A percentile compares a stretch with the other conserved stretches of the same genome.
Evolutionary conservation across 1,140 invertebrate species (phyloP).

Genomic region (Aphelenchoides avenae): DNA sequence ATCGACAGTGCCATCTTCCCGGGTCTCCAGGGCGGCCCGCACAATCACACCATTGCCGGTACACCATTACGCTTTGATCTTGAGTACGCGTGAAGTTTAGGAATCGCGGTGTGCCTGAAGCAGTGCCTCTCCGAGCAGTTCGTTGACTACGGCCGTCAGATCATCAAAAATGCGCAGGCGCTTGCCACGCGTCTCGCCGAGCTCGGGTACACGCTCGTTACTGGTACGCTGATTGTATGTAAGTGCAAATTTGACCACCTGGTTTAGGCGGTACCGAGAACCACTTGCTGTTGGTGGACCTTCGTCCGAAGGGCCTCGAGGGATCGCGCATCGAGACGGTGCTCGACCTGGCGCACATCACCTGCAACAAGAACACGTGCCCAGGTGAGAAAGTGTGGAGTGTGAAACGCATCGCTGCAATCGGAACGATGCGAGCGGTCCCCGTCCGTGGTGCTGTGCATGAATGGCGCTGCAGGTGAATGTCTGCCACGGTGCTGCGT

Average conservation of each 20-base stretch:
- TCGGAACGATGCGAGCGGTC: too few relatives aligned
- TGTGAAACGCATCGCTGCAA: too few relatives aligned
- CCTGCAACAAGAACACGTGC: conserved; percentile 95
- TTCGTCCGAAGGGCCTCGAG: conserved; percentile 66
- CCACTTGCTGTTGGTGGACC: conserved; percentile 70
- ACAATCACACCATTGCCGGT: conserved; percentile 79
- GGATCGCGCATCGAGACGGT: conserved; percentile 72
- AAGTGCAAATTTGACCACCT: conserved; percentile 2
- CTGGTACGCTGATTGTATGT: conserved; percentile 59
- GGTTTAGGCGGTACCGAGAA: conserved; percentile 66
- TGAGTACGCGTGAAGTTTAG: too few relatives aligned
- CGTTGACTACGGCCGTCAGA: conserved; percentile 78
- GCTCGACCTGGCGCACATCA: conserved; percentile 82
- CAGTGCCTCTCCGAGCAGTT: conserved; percentile 78
- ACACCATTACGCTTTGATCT: conserved; percentile 11
- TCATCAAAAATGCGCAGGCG: conserved; percentile 64
- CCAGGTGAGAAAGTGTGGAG: conserved; percentile 42
- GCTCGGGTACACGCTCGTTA: conserved; percentile 63
- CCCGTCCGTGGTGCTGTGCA: too few relatives aligned
- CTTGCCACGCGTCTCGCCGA: conserved; percentile 61
- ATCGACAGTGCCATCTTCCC: conserved; percentile 93
- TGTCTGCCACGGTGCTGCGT: too few relatives aligned
- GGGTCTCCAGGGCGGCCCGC: conserved; percentile 84
- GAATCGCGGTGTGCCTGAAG: conserved; percentile 83
- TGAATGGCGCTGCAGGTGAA: too few relatives aligned